Evolutionary conservation across 1,140 invertebrate species (phyloP).

Genomic region (Listronotus oregonensis): DNA sequence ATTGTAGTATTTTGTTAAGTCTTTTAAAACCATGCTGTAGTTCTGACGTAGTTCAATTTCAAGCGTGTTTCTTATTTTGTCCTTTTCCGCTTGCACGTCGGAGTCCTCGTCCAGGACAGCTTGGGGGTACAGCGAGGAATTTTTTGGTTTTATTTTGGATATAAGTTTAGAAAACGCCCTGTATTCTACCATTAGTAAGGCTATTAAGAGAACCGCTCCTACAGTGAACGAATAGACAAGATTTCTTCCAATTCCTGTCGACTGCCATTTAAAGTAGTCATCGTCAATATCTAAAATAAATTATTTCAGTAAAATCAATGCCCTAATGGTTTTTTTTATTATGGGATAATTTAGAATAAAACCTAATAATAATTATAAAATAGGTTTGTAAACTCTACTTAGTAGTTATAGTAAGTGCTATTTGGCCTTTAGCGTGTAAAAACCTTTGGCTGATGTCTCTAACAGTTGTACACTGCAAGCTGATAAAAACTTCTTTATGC

Average conservation of each 20-base stretch:
- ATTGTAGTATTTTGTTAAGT: slow-evolving; percentile 71
- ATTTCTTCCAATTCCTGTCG: slow-evolving; percentile 59
- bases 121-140: slow-evolving; percentile 30
- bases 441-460: too few species aligned
- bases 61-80: slow-evolving; percentile 45
- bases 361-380: too few species aligned
- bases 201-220: slow-evolving; percentile 53
- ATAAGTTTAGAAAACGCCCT: slow-evolving; percentile 57
- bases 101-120: slow-evolving; percentile 50
- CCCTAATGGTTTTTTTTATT: too few species aligned
- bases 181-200: slow-evolving; percentile 59
- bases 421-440: too few species aligned
- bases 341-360: too few species aligned
- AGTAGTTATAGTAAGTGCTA: too few species aligned
- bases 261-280: slow-evolving; percentile 58
- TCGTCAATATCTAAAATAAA: slow-evolving; percentile 56
- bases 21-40: slow-evolving; percentile 57
- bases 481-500: too few species aligned
- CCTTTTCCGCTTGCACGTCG: slow-evolving; percentile 58
- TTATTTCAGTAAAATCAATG: too few species aligned
- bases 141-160: slow-evolving; percentile 32
- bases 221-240: slow-evolving; percentile 53
- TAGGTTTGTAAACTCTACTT: too few species aligned
- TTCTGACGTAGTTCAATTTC: slow-evolving; percentile 43
- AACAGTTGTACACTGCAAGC: too few species aligned